phyloP scores from a whole-genome alignment of 2,113 vertebrate genomes.

The Prochilodus magdalenae region DNA sequence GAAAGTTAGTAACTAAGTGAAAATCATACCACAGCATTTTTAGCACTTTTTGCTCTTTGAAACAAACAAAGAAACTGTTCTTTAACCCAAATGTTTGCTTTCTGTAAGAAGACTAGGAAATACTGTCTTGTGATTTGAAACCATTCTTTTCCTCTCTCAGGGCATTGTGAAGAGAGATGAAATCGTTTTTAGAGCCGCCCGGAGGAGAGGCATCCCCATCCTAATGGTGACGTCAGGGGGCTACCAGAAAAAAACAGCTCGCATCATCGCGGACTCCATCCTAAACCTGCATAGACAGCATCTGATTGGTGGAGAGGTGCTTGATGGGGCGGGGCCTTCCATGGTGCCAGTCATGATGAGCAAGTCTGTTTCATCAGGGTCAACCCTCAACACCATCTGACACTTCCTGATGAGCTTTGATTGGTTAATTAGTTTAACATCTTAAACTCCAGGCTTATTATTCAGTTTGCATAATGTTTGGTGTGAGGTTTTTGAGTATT shows the following conservation, averaged over 20 bases:
- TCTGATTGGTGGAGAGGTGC: slow-evolving; percentile 75
- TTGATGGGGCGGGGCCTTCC: slow-evolving; percentile 63
- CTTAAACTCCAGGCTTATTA: background rate
- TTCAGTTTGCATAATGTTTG: background rate
- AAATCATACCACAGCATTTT: too few relatives aligned
- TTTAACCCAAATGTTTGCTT: too few relatives aligned
- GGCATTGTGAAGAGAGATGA: slow-evolving; percentile 92
- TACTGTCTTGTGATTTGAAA: background rate
- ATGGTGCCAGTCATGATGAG: slow-evolving; percentile 64
- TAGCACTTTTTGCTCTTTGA: too few relatives aligned
- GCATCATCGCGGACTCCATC: slow-evolving; percentile 95
- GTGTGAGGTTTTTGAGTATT: too few relatives aligned
- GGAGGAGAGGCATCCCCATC: slow-evolving; percentile 81
- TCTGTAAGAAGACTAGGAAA: too few relatives aligned
- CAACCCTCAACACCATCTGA: slow-evolving; percentile 61
- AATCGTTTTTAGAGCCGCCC: slow-evolving; percentile 85
- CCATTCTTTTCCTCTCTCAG: slow-evolving; percentile 63
- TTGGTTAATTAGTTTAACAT: background rate
- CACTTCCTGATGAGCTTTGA: background rate
- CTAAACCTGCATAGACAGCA: slow-evolving; percentile 86
- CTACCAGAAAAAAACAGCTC: slow-evolving; percentile 92
- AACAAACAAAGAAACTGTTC: too few relatives aligned
- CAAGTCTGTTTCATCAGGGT: slow-evolving; percentile 61
- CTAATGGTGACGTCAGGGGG: slow-evolving; percentile 96
- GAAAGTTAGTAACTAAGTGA: too few relatives aligned